A percentile compares a stretch with the other conserved stretches of the same genome.
phyloP scores from a whole-genome alignment of 1,140 invertebrate species.

The Gonatopus flavifemur region DNA sequence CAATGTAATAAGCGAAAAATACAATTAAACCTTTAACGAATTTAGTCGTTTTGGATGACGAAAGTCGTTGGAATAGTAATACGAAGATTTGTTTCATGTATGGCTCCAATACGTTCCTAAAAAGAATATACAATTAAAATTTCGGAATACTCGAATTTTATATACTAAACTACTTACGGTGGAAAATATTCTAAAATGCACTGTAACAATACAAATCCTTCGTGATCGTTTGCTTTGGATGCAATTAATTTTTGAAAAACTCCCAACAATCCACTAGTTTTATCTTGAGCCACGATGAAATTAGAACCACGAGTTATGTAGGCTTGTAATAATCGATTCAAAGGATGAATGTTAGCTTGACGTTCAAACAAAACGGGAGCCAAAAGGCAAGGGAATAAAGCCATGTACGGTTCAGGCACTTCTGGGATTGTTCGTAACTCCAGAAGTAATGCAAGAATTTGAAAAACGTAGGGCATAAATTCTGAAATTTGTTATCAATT shows the following conservation, averaged over 20 bases:
- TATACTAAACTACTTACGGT: conserved; percentile 60
- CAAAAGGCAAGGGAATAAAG: conserved; percentile 85
- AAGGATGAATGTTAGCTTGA: conserved; percentile 86
- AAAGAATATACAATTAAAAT: conserved; percentile 38
- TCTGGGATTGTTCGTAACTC: conserved; percentile 68
- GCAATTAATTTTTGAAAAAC: conserved; percentile 96
- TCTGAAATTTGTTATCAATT: conserved; percentile 65
- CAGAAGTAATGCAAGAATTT: conserved; percentile 90
- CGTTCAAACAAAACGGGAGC: conserved; percentile 89
- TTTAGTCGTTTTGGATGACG: conserved; percentile 92
- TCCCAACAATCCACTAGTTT: conserved; percentile 82
- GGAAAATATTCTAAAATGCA: conserved; percentile 77
- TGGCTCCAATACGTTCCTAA: conserved; percentile 67
- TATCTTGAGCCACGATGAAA: conserved; percentile 71
- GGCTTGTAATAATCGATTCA: conserved; percentile 85
- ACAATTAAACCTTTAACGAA: conserved; percentile 86
- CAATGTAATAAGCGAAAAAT: conserved; percentile 84
- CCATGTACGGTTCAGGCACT: conserved; percentile 83
- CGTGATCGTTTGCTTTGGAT: conserved; percentile 93
- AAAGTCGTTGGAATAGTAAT: conserved; percentile 87
- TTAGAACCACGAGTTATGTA: conserved; percentile 76
- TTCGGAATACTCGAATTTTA: conserved; percentile 4
- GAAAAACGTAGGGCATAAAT: conserved; percentile 97
- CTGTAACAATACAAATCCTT: conserved; percentile 91
- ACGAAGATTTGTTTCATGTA: conserved; percentile 89